Evolutionary conservation across 2,888 invertebrate genomes (phyloP), one percentile per base, ranked within the genome.

Genomic region (Litoditis marina): DNA sequence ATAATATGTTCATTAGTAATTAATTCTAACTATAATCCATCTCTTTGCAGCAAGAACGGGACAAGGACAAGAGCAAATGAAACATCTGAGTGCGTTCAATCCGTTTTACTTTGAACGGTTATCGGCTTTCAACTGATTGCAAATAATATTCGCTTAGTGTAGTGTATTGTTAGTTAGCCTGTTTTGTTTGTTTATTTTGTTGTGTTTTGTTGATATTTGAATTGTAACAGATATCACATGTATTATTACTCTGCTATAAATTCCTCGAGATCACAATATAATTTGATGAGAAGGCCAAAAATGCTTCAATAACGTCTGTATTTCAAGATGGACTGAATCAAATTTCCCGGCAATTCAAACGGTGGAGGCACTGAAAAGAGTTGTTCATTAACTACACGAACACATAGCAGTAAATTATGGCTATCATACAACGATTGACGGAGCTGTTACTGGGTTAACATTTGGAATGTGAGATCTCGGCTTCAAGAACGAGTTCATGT

Each of bases 61-160:
- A 13, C 70, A 72, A 30, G 81, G 78, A 34, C 57, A 69, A n/a
- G 63, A 66, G 42, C 77, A 81, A 63, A 44, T 81, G 58, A 71
- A 72, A 60, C 68, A 80, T 57, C 68, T 81, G 31, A 73, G 78
- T 51, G 81, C 72, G 19, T 82, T 70, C 71, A 80, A 79, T 62
- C 81, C 81, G 1, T 70, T 68, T 53, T 66, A 78, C 50, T 81
- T 74, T 60, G 81, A 81, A 50, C 60, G 80, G 52, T 34, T 81
- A 0, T 80, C 79, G 51, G 77, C 81, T 1, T 79, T 80, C 63
- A 74, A 71, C 42, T 80, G 51, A 52, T 59, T 54, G 11, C 25
- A 47, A 31, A 30, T 47, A 25, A 7, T 47, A 31, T 28, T 59
- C 39, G n/a, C 30, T 34, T 51, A n/a, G 22, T 39, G 32, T 32